These are phyloP conservation scores for Terebella lapidaria DNA, from an alignment of 2,888 invertebrate species.

Conservation along the genomic window DNA sequence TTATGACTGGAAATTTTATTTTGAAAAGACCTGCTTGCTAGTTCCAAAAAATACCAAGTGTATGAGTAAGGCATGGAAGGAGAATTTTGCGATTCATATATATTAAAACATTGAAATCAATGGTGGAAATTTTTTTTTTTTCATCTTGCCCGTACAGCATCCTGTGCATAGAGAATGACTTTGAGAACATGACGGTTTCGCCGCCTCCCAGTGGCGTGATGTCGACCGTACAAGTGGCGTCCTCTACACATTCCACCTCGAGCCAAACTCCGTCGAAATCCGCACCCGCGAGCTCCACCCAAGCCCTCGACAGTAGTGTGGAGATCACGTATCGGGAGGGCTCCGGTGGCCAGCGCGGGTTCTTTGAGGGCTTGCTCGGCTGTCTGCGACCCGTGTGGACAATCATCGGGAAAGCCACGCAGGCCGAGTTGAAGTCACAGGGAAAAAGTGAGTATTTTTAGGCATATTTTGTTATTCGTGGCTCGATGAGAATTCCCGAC, in stretches of 20 bases:
- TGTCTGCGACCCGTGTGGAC: conserved; percentile 83
- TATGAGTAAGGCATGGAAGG: too few relatives aligned
- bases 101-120: neutral
- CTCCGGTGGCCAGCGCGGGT: conserved; percentile 34
- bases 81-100: too few relatives aligned
- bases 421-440: conserved; percentile 24
- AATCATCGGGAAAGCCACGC: conserved; percentile 68
- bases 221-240: conserved; percentile 13
- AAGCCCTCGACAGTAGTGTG: conserved; percentile 29
- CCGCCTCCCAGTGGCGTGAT: conserved; percentile 29
- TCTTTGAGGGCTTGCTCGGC: conserved; percentile 68
- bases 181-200: conserved; percentile 39
- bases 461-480: too few relatives aligned
- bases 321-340: conserved; percentile 39
- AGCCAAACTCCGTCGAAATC: conserved; percentile 26
- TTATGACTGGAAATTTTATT: too few relatives aligned
- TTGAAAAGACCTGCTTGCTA: too few relatives aligned
- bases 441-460: conserved; percentile 16
- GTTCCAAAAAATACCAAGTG: too few relatives aligned
- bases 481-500: too few relatives aligned
- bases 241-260: conserved; percentile 12
- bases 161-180: conserved; percentile 47
- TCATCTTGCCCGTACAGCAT: conserved; percentile 34
- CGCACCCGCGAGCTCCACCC: conserved; percentile 40
- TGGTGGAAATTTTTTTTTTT: neutral